Evolutionary conservation across 92 coral and sea anemone species (phyloP).

Genomic region (Blastomussa wellsi): DNA sequence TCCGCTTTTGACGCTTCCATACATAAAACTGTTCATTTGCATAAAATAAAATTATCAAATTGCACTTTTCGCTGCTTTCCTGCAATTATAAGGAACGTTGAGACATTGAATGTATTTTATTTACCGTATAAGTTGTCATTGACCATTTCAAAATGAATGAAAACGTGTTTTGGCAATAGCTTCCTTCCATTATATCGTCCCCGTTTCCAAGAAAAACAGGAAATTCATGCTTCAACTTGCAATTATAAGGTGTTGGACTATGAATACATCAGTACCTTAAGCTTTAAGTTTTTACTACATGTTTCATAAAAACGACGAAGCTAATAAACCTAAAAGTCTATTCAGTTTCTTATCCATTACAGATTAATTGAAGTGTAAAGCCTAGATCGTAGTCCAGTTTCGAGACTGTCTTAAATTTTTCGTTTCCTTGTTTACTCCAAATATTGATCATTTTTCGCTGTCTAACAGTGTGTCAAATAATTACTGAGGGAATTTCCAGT

Average conservation of each 20-base stretch:
- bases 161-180: background rate
- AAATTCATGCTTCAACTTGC: background rate
- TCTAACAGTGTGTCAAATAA: slow-evolving; percentile 33
- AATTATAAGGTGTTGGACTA: background rate
- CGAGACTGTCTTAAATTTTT: background rate
- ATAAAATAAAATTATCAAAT: background rate
- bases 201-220: slow-evolving; percentile 18
- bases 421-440: background rate
- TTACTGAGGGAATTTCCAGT: slow-evolving; percentile 64
- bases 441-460: slow-evolving; percentile 30
- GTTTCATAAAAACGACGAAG: background rate
- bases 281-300: background rate
- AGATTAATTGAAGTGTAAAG: background rate
- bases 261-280: background rate
- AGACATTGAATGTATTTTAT: background rate
- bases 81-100: background rate
- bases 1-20: no score
- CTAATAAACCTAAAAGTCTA: background rate
- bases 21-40: no score
- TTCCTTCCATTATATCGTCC: background rate
- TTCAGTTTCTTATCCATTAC: background rate
- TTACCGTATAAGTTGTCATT: background rate
- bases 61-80: background rate
- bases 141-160: background rate
- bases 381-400: background rate